Conservation (phyloP, 2,888 invertebrate species). For the Drosophila mayaguana region DNA sequence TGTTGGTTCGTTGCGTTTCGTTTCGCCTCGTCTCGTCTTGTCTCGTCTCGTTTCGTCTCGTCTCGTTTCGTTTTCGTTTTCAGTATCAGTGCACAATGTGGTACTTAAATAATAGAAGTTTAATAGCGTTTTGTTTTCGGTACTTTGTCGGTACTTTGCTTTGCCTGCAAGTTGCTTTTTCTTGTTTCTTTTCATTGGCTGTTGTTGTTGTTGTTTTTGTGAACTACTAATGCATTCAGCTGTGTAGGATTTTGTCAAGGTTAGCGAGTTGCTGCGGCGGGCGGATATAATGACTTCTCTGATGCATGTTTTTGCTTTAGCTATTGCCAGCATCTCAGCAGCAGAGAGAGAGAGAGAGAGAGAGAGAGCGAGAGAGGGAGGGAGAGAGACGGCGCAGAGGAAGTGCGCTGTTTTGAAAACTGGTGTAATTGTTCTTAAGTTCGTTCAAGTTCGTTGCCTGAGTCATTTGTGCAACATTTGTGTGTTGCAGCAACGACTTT, state of each 20-base stretch:
- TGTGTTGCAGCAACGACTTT: conserved; percentile 57
- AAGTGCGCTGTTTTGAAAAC: conserved; percentile 53
- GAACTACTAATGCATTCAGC: conserved; percentile 84
- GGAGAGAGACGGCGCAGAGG: conserved; percentile 25
- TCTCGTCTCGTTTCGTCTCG: conserved; percentile 42
- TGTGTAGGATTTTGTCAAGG: conserved; percentile 84
- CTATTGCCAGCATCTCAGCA: conserved; percentile 53
- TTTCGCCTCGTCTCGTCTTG: conserved; percentile 36
- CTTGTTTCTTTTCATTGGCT: conserved; percentile 16
- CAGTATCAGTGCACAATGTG: conserved; percentile 82
- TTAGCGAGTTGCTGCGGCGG: conserved; percentile 67
- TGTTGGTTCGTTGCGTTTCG: conserved; percentile 21
- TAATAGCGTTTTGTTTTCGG: conserved; percentile 77
- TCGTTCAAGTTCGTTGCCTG: conserved; percentile 78
- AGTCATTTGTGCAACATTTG: conserved; percentile 70
- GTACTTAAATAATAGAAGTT: conserved; percentile 83
- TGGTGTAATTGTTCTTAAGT: conserved; percentile 68
- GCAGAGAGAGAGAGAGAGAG: background rate
- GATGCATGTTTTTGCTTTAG: conserved; percentile 56
- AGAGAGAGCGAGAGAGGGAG: no score
- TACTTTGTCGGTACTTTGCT: conserved; percentile 65
- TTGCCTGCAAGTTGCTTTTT: conserved; percentile 63
- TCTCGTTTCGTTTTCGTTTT: conserved; percentile 58
- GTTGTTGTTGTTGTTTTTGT: conserved; percentile 53
- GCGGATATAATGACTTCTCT: conserved; percentile 78